phyloP scores from a whole-genome alignment of 2,888 invertebrate species.

The Tryphoninae sp. region DNA sequence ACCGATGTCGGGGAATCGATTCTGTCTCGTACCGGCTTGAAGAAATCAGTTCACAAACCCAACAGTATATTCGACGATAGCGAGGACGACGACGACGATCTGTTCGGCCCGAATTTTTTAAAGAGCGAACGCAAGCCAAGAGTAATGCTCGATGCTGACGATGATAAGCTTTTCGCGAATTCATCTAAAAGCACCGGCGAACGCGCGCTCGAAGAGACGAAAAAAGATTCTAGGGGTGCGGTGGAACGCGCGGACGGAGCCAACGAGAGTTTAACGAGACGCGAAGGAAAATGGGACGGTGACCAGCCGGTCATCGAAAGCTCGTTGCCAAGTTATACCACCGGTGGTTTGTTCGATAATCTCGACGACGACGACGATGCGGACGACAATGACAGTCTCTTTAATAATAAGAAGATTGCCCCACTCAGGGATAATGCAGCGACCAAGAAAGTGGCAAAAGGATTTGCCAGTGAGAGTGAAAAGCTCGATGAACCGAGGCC shows the following conservation, averaged over 20 bases:
- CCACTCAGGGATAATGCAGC: constrained; percentile 3
- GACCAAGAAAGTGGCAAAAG: constrained; percentile 37
- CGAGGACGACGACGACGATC: constrained; percentile 70
- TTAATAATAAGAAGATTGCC: constrained; percentile 62
- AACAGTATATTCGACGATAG: constrained; percentile 74
- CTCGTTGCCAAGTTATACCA: constrained; percentile 55
- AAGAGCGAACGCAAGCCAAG: constrained; percentile 47
- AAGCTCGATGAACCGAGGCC: constrained; percentile 10
- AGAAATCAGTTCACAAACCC: constrained; percentile 48
- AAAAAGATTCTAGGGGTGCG: constrained; percentile 63
- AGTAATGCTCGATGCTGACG: constrained; percentile 48
- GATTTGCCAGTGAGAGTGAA: constrained; percentile 36
- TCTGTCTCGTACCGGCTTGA: not conserved
- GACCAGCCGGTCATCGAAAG: constrained; percentile 34
- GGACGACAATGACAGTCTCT: constrained; percentile 72
- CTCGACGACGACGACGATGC: constrained; percentile 66
- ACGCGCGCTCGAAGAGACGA: constrained; percentile 60
- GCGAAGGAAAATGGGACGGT: constrained; percentile 43
- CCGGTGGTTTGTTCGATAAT: constrained; percentile 63
- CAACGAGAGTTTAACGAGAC: constrained; percentile 46
- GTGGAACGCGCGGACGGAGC: constrained; percentile 40
- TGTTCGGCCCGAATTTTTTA: constrained; percentile 66
- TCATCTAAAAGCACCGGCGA: constrained; percentile 34
- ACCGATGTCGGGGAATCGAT: constrained; percentile 14
- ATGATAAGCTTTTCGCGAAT: constrained; percentile 60